phyloP scores from a whole-genome alignment of 2,797 vertebrate species.

The Dendrocincla tyrannina region DNA sequence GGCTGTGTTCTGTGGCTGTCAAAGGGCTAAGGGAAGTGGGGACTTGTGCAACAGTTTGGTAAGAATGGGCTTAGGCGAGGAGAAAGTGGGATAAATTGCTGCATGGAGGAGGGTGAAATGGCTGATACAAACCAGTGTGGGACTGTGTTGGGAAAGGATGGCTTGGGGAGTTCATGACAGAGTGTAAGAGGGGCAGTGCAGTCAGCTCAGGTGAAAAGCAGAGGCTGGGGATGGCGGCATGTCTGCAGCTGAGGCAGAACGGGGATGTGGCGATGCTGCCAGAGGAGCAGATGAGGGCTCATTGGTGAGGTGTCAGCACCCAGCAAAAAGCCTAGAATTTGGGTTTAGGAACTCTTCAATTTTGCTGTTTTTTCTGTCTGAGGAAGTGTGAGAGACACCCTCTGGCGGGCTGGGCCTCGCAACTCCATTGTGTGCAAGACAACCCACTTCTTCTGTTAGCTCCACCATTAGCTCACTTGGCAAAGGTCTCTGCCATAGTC shows the following conservation, averaged over 20 bases:
- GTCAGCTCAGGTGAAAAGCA: not conserved
- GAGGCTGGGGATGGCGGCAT: not conserved
- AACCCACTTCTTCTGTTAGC: not conserved
- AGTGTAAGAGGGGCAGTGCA: not conserved
- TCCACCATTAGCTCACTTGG: conserved; percentile 1
- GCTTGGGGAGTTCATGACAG: fast-evolving
- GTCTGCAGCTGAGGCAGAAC: not conserved
- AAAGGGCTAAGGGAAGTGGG: not conserved
- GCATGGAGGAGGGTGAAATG: not conserved
- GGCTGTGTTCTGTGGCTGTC: not conserved
- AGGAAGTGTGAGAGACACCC: not conserved
- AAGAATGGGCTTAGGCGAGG: not conserved
- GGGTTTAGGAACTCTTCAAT: not conserved
- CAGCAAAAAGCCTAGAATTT: not conserved
- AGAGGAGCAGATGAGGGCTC: not conserved
- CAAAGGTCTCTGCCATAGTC: not conserved
- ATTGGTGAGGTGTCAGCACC: not conserved
- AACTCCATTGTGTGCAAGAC: not conserved
- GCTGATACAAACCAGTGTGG: not conserved
- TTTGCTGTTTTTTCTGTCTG: not conserved
- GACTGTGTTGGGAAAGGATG: not conserved
- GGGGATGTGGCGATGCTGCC: not conserved
- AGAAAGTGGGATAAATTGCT: not conserved
- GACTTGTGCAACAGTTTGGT: not conserved
- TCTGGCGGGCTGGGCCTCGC: not conserved